Evolutionary conservation across 1,140 invertebrate genomes (phyloP).

Genomic region (Andricus grossulariae): DNA sequence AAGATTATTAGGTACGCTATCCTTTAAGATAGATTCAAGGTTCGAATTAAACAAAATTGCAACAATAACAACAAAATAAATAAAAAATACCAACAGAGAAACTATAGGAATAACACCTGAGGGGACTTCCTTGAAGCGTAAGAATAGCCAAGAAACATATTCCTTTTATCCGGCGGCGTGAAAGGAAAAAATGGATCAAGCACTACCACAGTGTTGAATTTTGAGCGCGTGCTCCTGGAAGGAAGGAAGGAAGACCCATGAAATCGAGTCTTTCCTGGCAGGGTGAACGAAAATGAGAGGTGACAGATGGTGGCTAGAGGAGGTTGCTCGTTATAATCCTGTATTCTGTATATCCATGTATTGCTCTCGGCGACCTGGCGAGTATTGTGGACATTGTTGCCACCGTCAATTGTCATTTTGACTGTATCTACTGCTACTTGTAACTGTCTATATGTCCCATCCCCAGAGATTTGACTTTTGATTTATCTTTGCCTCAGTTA

Average conservation of each 20-base stretch:
- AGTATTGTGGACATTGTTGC: slow-evolving; percentile 43
- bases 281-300: slow-evolving; percentile 36
- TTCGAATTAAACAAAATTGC: background rate
- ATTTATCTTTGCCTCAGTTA: background rate
- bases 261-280: slow-evolving; percentile 11
- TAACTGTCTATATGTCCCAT: background rate
- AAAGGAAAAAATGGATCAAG: background rate
- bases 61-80: no score
- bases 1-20: no score
- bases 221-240: background rate
- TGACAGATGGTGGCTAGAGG: slow-evolving; percentile 46
- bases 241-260: background rate
- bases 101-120: background rate
- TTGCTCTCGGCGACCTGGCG: slow-evolving; percentile 29
- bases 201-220: background rate
- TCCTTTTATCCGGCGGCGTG: background rate
- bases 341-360: slow-evolving; percentile 32
- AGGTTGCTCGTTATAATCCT: slow-evolving; percentile 51
- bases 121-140: background rate
- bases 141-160: background rate
- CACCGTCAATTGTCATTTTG: slow-evolving; percentile 37
- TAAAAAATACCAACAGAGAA: background rate
- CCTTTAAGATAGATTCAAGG: no score
- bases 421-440: background rate
- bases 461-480: background rate